A percentile compares a stretch with the other conserved stretches of the same genome.
phyloP scores from a whole-genome alignment of 1,140 invertebrate species.

The Brachionus paranguensis region DNA sequence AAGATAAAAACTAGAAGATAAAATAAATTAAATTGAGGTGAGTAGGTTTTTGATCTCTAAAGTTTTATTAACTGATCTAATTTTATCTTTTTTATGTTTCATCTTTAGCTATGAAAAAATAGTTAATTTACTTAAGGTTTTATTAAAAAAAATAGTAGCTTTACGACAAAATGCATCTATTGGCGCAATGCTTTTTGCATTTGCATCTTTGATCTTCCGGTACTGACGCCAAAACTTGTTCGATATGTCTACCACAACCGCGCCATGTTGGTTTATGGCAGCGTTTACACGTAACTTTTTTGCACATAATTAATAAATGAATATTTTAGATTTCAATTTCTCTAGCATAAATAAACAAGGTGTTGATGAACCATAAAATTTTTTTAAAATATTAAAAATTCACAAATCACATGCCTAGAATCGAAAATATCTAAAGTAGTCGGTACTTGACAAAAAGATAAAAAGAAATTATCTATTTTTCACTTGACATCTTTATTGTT shows the following conservation, averaged over 20 bases:
- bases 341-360: background rate
- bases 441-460: background rate
- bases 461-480: background rate
- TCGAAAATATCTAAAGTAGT: background rate
- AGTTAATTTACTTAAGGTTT: background rate
- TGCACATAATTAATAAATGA: background rate
- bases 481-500: background rate
- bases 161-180: background rate
- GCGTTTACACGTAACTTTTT: background rate
- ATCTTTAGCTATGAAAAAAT: background rate
- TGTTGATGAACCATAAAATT: background rate
- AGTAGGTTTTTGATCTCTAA: too few species aligned
- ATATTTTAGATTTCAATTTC: background rate
- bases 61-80: background rate
- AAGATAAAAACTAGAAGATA: too few species aligned
- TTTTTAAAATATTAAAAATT: background rate
- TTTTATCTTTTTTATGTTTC: background rate
- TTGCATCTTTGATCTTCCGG: constrained; percentile 7
- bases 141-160: background rate
- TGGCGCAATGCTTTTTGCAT: background rate
- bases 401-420: background rate
- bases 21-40: too few species aligned
- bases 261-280: constrained; percentile 21
- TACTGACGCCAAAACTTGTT: background rate
- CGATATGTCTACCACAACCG: constrained; percentile 34